Percentiles rank a stretch among this genome's conserved stretches.
phyloP scores from a whole-genome alignment of 2,888 invertebrate genomes.

The Lepeophtheirus nordmannii region DNA sequence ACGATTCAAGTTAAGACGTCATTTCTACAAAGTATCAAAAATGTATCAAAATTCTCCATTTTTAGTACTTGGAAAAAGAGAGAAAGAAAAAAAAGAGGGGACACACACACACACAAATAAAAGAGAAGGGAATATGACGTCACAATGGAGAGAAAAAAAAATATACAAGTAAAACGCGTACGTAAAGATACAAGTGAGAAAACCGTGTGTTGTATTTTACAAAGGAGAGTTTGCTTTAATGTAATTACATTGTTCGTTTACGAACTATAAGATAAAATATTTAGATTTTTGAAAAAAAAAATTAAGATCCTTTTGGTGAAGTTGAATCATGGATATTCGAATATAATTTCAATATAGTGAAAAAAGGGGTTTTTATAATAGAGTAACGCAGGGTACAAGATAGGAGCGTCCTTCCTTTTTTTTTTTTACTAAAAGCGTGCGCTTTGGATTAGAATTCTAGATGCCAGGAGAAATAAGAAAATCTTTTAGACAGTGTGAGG shows the following conservation, averaged over 20 bases:
- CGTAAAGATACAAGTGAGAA: neutral
- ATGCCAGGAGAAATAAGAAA: neutral
- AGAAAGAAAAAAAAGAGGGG: neutral
- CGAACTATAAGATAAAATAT: neutral
- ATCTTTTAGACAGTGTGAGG: neutral
- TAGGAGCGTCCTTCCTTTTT: conserved; percentile 5
- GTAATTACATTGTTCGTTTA: too few species aligned
- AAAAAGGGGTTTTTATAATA: neutral
- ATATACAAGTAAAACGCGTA: neutral
- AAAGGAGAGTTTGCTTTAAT: too few species aligned
- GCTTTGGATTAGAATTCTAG: neutral
- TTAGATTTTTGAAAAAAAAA: neutral
- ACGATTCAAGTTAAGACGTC: neutral
- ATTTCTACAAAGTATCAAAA: neutral
- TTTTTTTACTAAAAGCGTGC: neutral
- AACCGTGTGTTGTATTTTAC: neutral
- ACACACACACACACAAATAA: neutral
- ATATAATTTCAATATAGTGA: neutral
- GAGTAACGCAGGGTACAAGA: neutral
- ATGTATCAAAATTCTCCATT: neutral
- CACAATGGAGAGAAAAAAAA: neutral
- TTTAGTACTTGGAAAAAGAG: neutral
- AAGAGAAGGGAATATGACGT: conserved; percentile 6
- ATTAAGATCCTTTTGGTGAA: neutral
- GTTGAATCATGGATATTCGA: neutral